Base-by-base conservation (phyloP, 2,888 invertebrate genomes). In the Drepanosiphum platanoidis region DNA sequence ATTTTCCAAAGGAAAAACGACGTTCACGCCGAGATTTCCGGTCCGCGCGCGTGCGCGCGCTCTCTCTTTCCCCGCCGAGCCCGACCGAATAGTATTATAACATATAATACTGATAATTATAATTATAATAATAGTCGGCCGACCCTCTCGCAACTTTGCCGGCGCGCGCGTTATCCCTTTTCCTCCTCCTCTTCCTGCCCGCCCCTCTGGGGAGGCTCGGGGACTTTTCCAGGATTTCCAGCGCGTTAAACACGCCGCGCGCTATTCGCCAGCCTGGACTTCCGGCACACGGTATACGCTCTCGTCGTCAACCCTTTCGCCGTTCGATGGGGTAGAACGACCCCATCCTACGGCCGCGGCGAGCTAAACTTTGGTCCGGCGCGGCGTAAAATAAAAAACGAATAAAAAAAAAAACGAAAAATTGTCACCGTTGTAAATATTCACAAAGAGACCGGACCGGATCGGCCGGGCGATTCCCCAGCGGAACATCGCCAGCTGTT, bases 161-260 rank as follows among this genome's bases (percentile, higher is more conserved):
- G 52, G 22, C 15, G 4, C 68, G 36, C n/a, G 71, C n/a, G n/a
- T n/a, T n/a, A 58, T 58, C 58, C 58, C 58, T 3, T 9, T 42
- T 11, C 11, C 42, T 42, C 42, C 42, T 13, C 30, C 30, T n/a
- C 39, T 1, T 22, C 22, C 39, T 27, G 18, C 13, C 9, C 72
- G 4, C 34, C 46, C 22, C 46, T 0, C 82, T 34, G 64, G 8
- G 58, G 83, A 66, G 72, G 74, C 42, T n/a, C 15, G 13, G 9
- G 71, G 34, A 83, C 64, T 83, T 83, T 74, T 64, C 72, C 74
- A 27, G 83, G 74, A 83, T 34, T 83, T 83, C 83, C 83, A 83
- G 72, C 11, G 83, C 74, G 66, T 83, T 83, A 83, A 83, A 66
- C 83, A 83, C n/a, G n/a, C 9, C 74, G 64, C n/a, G 15, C 74